A percentile compares a stretch with the other conserved stretches of the same genome.
These are phyloP conservation scores for Coryphaenoides rupestris DNA, from an alignment of 2,113 vertebrate genomes.

Conservation along the genomic window DNA sequence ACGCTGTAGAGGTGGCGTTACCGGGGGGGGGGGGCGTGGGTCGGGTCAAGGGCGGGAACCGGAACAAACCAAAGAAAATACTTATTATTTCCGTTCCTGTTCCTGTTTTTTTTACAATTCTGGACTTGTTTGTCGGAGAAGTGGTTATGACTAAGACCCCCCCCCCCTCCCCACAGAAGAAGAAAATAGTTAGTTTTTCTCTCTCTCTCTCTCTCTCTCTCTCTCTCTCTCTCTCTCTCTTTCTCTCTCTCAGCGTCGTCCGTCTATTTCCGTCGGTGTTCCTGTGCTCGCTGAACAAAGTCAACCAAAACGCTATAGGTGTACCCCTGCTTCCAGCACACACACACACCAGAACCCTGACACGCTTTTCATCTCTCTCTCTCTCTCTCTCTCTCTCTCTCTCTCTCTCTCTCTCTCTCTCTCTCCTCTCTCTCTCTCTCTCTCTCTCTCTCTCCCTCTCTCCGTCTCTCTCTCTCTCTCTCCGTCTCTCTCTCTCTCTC, in stretches of 20 bases:
- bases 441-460: constrained; percentile 24
- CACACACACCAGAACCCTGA: constrained; percentile 27
- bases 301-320: too few species aligned
- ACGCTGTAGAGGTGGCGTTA: neutral
- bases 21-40: constrained; percentile 12
- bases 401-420: constrained; percentile 28
- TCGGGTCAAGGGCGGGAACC: too few species aligned
- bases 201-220: too few species aligned
- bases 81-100: too few species aligned
- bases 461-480: constrained; percentile 23
- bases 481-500: constrained; percentile 38
- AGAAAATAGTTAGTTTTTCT: constrained; percentile 1
- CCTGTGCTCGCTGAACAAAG: too few species aligned
- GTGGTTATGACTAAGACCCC: constrained; percentile 24
- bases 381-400: constrained; percentile 38
- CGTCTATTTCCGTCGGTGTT: neutral
- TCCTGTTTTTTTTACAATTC: neutral
- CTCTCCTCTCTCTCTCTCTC: constrained; percentile 35
- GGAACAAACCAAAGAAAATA: too few species aligned
- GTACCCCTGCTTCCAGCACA: neutral
- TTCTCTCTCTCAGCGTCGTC: constrained; percentile 14
- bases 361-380: constrained; percentile 12
- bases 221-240: constrained; percentile 24
- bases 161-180: neutral
- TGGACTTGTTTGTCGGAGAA: constrained; percentile 23